Conservation (phyloP, 2,113 vertebrate genomes). For the Oenanthe melanoleuca region DNA sequence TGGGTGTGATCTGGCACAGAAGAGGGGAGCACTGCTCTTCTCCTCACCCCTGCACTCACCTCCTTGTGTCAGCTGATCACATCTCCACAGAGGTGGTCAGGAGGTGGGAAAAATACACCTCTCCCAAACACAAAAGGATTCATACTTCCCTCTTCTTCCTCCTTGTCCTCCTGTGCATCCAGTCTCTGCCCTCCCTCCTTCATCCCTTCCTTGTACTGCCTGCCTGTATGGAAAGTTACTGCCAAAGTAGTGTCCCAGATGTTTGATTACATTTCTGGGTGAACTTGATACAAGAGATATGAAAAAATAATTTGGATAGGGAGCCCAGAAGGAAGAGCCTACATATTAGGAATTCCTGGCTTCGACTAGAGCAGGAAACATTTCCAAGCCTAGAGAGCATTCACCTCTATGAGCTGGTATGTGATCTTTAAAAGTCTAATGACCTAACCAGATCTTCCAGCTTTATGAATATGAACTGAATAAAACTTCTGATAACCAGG, state of each 20-base stretch:
- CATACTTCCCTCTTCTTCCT: not conserved
- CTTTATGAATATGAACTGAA: not conserved
- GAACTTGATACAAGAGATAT: not conserved
- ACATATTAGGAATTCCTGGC: not conserved
- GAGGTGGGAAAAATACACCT: not conserved
- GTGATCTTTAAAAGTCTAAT: not conserved
- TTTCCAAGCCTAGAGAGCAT: not conserved
- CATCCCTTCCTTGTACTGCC: not conserved
- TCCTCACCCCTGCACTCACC: not conserved
- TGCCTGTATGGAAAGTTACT: not conserved
- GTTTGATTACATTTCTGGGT: not conserved
- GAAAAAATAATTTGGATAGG: not conserved
- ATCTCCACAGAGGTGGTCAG: not conserved
- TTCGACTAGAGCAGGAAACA: not conserved
- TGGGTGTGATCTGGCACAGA: not conserved
- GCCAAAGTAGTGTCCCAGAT: not conserved
- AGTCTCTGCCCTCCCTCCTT: not conserved
- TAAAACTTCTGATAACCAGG: not conserved
- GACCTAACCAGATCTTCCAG: not conserved
- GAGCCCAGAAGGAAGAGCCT: constrained; percentile 17
- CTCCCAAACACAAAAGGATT: not conserved
- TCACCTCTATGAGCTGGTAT: not conserved
- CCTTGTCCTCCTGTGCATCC: not conserved
- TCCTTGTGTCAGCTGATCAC: not conserved
- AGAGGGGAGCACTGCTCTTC: not conserved